Base-by-base conservation (phyloP, 2,888 invertebrate species). In the Syrista parreyssii region DNA sequence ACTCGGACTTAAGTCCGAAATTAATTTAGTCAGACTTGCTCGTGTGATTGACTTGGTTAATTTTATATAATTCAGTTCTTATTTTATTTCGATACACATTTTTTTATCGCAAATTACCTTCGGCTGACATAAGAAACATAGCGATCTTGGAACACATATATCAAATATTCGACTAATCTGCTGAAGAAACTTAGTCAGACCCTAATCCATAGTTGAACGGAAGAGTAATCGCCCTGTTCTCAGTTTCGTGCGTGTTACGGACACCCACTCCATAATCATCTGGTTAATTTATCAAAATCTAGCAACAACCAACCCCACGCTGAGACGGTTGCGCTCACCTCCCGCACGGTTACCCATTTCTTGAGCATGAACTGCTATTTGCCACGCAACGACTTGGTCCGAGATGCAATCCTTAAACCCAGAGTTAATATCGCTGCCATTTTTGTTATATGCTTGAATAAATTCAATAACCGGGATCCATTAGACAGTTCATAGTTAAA, bases 211-310 rank as follows among this genome's bases (percentile, higher is more conserved):
- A 55, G 55, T 55, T 55, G 23, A 55, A 23, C 33, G 71, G 2
- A 71, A 71, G 71, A 71, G 12, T 71, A 71, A 71, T 71, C 71
- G 71, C 71, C 32, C 31, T 31, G 71, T 15, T 31, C 32, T 31
- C 71, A 71, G 55, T 71, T 31, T 1, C 71, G 31, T 71, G 71
- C 71, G 71, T 74, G 74, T 36, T 33, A n/a, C 74, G 33, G 74
- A 74, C 74, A 36, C 33, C 35, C 74, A 34, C 74, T 33, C 35
- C 23, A 33, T 74, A 35, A 74, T 74, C 33, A 23, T 33, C 74
- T 33, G 35, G 35, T 33, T 74, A 74, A 74, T 74, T 74, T 74
- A 74, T 74, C 74, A 74, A 74, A 74, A 35, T 74, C 74, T 11
- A 33, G 30, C 71, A 33, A 71, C 31, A 71, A 74, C 74, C 74